Base-by-base conservation (phyloP, 2,797 vertebrate species). In the Phrynocephalus vlangalii region DNA sequence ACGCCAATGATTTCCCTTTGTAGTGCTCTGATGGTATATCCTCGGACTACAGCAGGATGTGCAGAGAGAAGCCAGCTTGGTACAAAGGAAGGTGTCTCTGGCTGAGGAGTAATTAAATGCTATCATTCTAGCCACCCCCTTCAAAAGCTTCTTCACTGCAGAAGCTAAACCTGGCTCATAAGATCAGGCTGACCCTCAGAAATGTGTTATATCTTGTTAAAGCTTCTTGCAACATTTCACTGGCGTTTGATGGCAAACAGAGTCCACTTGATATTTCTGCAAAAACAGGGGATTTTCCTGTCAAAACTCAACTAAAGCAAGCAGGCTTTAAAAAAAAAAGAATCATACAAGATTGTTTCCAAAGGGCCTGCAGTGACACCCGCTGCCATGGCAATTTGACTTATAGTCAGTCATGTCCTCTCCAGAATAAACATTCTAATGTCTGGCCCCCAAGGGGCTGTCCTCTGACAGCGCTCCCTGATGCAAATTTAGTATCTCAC, bases 401-500 rank as follows among this genome's bases (percentile, higher is more conserved):
- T 22, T 84, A 84, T 60, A 85, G 76, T 90, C 88, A 88, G 26
- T 91, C 84, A 89, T 50, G 28, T 11, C 56, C 88, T 89, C 72
- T 3, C 1, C 66, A 88, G 72, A 60, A 22, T 82, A n/a, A 90
- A 82, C 85, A 88, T 85, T 85, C 87, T 92, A 85, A 73, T 90
- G 28, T 26, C n/a, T 1, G 28, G 63, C 86, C 86, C 87, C 78
- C 28, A 82, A 91, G 89, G 81, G 72, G 5, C 48, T 82, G 3
- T 86, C 83, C 92, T 85, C 0, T 2, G 82, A 87, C 20, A 87
- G 84, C 68, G 88, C 87, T 79, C 79, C 86, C 88, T 87, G 87
- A 91, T 83, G 52, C 82, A 16, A 90, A 87, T 85, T 92, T 88
- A 91, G 84, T 77, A 93, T 66, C 24, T 89, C 77, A 63, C 77